Percentiles rank a stretch among this genome's conserved stretches.
These are phyloP conservation scores for Eupeodes luniger DNA, from an alignment of 2,888 invertebrate genomes.

Conservation along the genomic window DNA sequence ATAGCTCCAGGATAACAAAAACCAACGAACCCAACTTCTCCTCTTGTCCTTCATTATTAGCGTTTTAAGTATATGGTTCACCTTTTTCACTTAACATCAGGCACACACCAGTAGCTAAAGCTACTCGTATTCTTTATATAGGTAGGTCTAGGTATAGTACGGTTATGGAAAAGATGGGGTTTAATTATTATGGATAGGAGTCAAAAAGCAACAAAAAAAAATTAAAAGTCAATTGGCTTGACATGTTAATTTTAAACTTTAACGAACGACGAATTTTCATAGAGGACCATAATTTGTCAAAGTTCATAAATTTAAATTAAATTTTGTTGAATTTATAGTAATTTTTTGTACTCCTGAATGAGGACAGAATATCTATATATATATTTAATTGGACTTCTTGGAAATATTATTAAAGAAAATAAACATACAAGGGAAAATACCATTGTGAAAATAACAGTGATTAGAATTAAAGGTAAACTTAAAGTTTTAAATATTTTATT, in stretches of 20 bases:
- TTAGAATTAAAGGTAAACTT: no score
- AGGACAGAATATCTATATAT: background rate
- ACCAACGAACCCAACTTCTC: conserved; percentile 5
- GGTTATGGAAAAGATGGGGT: conserved; percentile 5
- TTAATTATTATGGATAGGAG: conserved; percentile 37
- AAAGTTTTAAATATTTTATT: no score
- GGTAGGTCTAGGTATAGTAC: no score
- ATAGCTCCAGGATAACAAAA: conserved; percentile 33
- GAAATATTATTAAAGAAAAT: no score
- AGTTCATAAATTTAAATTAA: conserved; percentile 19
- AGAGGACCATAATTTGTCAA: conserved; percentile 6
- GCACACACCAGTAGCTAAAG: background rate
- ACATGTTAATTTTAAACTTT: conserved; percentile 44
- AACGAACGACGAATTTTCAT: conserved; percentile 7
- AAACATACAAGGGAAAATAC: no score
- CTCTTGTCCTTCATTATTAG: conserved; percentile 59
- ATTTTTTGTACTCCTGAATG: no score
- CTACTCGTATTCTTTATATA: no score
- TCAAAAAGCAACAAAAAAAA: conserved; percentile 1
- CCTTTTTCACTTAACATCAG: conserved; percentile 42
- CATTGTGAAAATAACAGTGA: no score
- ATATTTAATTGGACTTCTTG: background rate
- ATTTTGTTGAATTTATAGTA: background rate
- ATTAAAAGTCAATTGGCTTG: conserved; percentile 37
- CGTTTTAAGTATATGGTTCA: conserved; percentile 40